Evolutionary conservation across 2,888 invertebrate genomes (phyloP).

Genomic region (Diadegma fenestrale): DNA sequence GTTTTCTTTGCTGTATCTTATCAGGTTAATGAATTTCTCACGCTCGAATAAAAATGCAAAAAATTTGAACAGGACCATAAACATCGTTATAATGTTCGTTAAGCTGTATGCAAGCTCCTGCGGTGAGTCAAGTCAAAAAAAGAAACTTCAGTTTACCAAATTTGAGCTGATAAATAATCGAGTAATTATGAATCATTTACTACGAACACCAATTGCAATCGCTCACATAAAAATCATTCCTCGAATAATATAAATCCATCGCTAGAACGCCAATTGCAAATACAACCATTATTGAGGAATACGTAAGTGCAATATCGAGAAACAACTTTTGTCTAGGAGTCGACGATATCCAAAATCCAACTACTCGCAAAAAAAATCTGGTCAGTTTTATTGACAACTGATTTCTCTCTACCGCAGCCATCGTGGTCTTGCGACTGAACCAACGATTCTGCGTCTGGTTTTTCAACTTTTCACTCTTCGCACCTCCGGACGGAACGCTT

Average conservation of each 20-base stretch:
- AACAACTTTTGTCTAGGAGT: constrained; percentile 44
- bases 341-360: constrained; percentile 68
- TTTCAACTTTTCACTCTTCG: background rate
- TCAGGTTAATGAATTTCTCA: constrained; percentile 53
- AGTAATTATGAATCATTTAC: background rate
- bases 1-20: constrained; percentile 56
- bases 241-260: constrained; percentile 63
- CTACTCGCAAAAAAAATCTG: constrained; percentile 64
- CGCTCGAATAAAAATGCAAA: constrained; percentile 58
- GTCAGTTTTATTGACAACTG: constrained; percentile 66
- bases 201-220: background rate
- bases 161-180: background rate
- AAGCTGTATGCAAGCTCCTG: constrained; percentile 67
- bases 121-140: background rate
- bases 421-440: background rate
- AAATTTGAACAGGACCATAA: constrained; percentile 63
- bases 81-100: constrained; percentile 62
- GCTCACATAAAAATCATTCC: constrained; percentile 71
- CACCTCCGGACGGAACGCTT: constrained; percentile 12
- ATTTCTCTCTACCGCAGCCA: constrained; percentile 43
- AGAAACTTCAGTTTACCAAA: background rate
- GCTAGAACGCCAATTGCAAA: constrained; percentile 56
- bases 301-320: constrained; percentile 57
- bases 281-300: constrained; percentile 57
- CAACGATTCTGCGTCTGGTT: background rate